These are phyloP conservation scores for Autographa pulchrina DNA, from an alignment of 2,888 invertebrate species.

Conservation along the genomic window DNA sequence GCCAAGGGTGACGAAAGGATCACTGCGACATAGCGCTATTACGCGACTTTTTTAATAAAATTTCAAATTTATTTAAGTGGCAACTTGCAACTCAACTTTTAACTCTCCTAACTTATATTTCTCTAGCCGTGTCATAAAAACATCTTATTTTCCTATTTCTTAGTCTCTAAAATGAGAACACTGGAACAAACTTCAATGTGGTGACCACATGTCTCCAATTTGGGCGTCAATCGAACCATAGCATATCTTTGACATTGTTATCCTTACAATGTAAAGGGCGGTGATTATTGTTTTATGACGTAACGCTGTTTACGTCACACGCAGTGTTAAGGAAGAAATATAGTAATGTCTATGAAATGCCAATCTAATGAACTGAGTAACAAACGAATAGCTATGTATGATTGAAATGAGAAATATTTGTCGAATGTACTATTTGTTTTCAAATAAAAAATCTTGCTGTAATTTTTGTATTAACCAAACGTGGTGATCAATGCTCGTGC, in stretches of 20 bases:
- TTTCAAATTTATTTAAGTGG: no score
- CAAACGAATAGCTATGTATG: neutral
- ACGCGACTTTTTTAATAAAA: no score
- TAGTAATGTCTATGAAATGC: neutral
- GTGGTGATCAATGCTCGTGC: no score
- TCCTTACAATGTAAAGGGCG: neutral
- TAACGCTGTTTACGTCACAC: neutral
- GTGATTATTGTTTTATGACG: slow-evolving; percentile 4
- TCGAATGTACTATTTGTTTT: no score
- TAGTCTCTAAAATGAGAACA: neutral
- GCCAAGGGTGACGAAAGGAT: no score
- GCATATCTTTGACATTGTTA: slow-evolving; percentile 1
- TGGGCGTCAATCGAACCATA: slow-evolving; percentile 1
- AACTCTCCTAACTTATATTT: no score
- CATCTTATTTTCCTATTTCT: neutral
- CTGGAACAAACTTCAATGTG: slow-evolving; percentile 2
- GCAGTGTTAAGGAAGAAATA: neutral
- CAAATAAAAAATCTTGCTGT: no score
- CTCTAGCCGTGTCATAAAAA: no score
- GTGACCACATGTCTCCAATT: slow-evolving; percentile 4
- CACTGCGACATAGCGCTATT: no score
- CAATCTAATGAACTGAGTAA: neutral
- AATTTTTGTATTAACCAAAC: no score
- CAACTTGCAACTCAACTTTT: no score
- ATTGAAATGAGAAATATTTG: slow-evolving; percentile 1